These are phyloP conservation scores for Apocheima hispidaria DNA, from an alignment of 2,888 invertebrate species.

Conservation along the genomic window DNA sequence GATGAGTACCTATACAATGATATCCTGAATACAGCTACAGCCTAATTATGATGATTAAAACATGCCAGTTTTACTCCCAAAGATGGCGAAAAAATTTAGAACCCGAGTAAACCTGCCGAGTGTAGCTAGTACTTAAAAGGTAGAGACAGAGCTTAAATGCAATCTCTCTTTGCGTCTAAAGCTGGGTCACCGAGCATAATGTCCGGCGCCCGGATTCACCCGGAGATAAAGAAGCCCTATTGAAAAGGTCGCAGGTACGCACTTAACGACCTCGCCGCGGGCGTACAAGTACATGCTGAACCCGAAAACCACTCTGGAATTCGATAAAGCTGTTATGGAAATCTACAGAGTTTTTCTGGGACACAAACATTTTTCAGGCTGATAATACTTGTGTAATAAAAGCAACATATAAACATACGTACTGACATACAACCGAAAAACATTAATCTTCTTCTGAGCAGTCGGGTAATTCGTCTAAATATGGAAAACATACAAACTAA, in stretches of 20 bases:
- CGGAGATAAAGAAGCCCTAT: conserved; percentile 46
- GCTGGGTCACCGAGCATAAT: conserved; percentile 53
- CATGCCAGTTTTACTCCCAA: no score
- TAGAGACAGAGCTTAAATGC: conserved; percentile 12
- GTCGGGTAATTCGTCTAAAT: no score
- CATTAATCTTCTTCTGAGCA: no score
- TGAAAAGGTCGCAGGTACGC: conserved; percentile 46
- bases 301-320: neutral
- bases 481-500: no score
- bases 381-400: no score
- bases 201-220: conserved; percentile 41
- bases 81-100: neutral
- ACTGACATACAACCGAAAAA: no score
- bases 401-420: no score
- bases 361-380: no score
- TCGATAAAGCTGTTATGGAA: conserved; percentile 1
- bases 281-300: neutral
- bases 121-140: neutral
- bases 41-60: no score
- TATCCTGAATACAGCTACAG: no score
- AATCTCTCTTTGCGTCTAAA: conserved; percentile 1
- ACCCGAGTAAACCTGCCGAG: neutral
- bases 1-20: no score
- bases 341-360: neutral
- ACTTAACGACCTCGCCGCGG: conserved; percentile 35